A percentile compares a stretch with the other conserved stretches of the same genome.
These are phyloP conservation scores for Ciconia stormi DNA, from an alignment of 2,113 vertebrate genomes.

Conservation along the genomic window DNA sequence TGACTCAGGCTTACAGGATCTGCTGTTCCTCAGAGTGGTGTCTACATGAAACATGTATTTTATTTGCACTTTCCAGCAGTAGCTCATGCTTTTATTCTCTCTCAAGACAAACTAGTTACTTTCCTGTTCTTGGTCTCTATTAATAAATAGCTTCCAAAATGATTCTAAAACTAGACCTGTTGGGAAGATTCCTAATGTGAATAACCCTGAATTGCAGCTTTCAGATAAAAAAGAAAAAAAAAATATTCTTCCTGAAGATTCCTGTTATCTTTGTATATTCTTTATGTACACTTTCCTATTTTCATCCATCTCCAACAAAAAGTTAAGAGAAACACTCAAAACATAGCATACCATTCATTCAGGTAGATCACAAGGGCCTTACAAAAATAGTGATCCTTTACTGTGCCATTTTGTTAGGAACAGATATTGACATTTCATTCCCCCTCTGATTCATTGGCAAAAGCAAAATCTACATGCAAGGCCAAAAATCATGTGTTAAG, in stretches of 20 bases:
- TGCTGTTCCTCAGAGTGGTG: neutral
- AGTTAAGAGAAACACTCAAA: neutral
- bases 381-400: neutral
- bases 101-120: neutral
- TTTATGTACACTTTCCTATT: neutral
- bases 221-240: neutral
- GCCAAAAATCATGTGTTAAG: neutral
- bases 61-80: neutral
- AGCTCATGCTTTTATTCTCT: neutral
- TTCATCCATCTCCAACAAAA: neutral
- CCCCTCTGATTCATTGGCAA: neutral
- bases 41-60: neutral
- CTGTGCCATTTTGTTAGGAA: neutral
- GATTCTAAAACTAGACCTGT: neutral
- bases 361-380: neutral
- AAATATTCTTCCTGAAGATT: neutral
- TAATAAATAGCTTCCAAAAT: neutral
- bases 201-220: neutral
- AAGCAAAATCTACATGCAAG: neutral
- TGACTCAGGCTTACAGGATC: neutral
- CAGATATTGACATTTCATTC: neutral
- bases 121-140: neutral
- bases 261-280: neutral
- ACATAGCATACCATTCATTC: neutral
- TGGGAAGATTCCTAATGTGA: neutral